phyloP scores from a whole-genome alignment of 2,888 invertebrate species.

The Drosophila colorata region DNA sequence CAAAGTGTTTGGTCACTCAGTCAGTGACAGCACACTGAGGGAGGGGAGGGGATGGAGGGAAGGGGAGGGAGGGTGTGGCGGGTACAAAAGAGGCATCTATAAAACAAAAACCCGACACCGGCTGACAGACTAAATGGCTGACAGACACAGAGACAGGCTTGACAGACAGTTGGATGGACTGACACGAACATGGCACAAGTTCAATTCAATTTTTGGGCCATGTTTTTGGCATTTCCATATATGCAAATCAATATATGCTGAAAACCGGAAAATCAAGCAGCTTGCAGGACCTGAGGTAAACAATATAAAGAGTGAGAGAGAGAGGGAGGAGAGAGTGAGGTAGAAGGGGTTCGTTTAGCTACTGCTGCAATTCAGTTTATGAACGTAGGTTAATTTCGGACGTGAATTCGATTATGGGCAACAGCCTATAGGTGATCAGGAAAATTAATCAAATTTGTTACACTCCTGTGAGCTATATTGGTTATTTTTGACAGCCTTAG shows the following conservation, averaged over 20 bases:
- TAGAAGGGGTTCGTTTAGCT: not conserved
- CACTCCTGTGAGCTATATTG: no score
- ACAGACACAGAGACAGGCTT: no score
- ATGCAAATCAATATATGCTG: slow-evolving; percentile 73
- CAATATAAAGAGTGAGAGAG: slow-evolving; percentile 1
- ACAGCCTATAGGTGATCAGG: not conserved
- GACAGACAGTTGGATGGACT: slow-evolving; percentile 41
- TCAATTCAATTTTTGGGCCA: slow-evolving; percentile 80
- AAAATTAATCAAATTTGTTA: not conserved
- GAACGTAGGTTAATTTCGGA: slow-evolving; percentile 6
- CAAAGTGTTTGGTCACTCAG: slow-evolving; percentile 72
- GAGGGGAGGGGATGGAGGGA: not conserved
- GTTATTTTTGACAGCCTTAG: not conserved
- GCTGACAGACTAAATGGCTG: slow-evolving; percentile 12
- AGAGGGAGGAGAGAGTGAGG: not conserved
- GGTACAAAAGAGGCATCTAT: no score
- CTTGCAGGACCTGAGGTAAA: slow-evolving; percentile 13
- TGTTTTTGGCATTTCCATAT: slow-evolving; percentile 80
- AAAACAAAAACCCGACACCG: no score
- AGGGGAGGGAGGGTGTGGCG: no score
- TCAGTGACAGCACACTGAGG: slow-evolving; percentile 15
- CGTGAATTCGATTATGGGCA: not conserved
- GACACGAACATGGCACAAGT: slow-evolving; percentile 66
- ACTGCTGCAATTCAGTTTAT: slow-evolving; percentile 3
- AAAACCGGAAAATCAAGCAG: slow-evolving; percentile 64